Percentiles rank a stretch among this genome's conserved stretches.
phyloP scores from a whole-genome alignment of 2,888 invertebrate genomes.

The Tachina grossa region DNA sequence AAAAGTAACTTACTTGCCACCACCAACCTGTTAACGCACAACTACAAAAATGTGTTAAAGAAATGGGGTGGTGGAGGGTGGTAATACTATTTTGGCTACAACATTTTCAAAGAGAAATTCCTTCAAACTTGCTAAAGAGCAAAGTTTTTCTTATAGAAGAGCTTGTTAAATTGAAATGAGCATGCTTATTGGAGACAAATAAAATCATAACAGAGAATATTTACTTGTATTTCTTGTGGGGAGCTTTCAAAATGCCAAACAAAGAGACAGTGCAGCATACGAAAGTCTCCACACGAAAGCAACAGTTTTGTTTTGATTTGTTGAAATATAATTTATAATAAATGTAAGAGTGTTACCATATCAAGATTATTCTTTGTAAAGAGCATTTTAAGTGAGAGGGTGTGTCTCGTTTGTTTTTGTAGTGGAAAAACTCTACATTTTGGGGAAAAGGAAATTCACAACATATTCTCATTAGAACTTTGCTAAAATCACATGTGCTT shows the following conservation, averaged over 20 bases:
- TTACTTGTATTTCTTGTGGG: neutral
- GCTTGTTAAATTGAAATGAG: slow-evolving; percentile 18
- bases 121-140: neutral
- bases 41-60: neutral
- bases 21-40: slow-evolving; percentile 56
- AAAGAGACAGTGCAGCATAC: neutral
- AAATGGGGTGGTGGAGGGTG: neutral
- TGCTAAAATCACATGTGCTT: slow-evolving; percentile 53
- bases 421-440: slow-evolving; percentile 54
- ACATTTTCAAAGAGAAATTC: slow-evolving; percentile 21
- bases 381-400: slow-evolving; percentile 46
- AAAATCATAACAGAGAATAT: slow-evolving; percentile 37
- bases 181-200: slow-evolving; percentile 32
- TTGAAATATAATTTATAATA: neutral
- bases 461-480: slow-evolving; percentile 39
- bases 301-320: slow-evolving; percentile 69
- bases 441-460: slow-evolving; percentile 10
- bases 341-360: slow-evolving; percentile 27
- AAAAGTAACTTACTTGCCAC: slow-evolving; percentile 26
- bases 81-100: neutral
- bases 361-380: neutral
- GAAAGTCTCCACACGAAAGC: slow-evolving; percentile 66
- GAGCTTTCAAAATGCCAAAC: neutral
- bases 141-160: slow-evolving; percentile 13
- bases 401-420: slow-evolving; percentile 57